These are phyloP conservation scores for Microctonus aethiopoides DNA, from an alignment of 2,888 invertebrate species.

Conservation along the genomic window DNA sequence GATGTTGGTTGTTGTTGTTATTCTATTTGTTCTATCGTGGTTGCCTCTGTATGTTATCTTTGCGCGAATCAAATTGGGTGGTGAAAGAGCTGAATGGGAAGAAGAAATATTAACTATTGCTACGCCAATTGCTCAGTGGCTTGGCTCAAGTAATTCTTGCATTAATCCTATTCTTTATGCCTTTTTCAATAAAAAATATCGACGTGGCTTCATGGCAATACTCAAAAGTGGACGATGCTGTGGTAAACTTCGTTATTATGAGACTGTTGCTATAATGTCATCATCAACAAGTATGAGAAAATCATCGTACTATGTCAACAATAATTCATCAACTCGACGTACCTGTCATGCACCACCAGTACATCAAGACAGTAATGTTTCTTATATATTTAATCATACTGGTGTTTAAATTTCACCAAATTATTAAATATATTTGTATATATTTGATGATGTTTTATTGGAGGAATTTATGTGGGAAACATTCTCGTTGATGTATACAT, in stretches of 20 bases:
- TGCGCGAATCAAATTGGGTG: conserved; percentile 85
- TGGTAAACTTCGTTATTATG: conserved; percentile 85
- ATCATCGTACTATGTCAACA: conserved; percentile 85
- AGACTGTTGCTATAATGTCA: conserved; percentile 86
- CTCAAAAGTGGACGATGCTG: conserved; percentile 88
- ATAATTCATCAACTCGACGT: conserved; percentile 70
- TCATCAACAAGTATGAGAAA: conserved; percentile 87
- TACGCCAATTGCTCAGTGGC: conserved; percentile 91
- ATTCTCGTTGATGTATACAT: background rate
- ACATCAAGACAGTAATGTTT: conserved; percentile 72
- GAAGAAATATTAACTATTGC: conserved; percentile 83
- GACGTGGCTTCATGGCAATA: conserved; percentile 89
- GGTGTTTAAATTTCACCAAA: conserved; percentile 72
- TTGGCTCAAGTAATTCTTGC: conserved; percentile 94
- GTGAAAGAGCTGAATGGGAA: conserved; percentile 75
- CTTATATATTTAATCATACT: conserved; percentile 78
- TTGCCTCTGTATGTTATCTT: conserved; percentile 91
- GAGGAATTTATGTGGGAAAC: background rate
- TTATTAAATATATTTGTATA: conserved; percentile 7
- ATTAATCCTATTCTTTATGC: conserved; percentile 95
- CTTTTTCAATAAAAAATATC: conserved; percentile 94
- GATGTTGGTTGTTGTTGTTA: conserved; percentile 93
- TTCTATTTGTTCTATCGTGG: conserved; percentile 94
- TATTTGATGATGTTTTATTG: background rate
- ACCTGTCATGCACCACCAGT: conserved; percentile 63